These are phyloP conservation scores for Thermophis baileyi DNA, from an alignment of 2,113 vertebrate species.

Conservation along the genomic window DNA sequence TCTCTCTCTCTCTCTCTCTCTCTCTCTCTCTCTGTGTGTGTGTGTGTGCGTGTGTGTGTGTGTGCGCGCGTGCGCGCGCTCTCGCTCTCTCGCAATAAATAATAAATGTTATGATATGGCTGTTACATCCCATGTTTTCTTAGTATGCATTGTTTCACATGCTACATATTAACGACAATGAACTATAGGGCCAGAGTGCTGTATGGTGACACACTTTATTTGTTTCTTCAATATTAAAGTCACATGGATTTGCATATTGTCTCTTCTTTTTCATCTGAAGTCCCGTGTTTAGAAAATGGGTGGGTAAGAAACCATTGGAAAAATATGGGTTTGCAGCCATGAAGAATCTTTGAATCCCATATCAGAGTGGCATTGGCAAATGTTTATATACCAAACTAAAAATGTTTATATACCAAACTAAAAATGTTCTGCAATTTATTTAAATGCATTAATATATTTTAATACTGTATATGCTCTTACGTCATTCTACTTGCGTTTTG, in stretches of 20 bases:
- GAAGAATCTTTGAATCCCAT: background rate
- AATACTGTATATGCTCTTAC: background rate
- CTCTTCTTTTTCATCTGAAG: background rate
- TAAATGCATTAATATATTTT: background rate
- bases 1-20: too few relatives aligned
- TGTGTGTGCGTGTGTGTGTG: too few relatives aligned
- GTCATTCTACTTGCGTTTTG: slow-evolving; percentile 43
- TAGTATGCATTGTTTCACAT: background rate
- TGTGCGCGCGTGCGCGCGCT: too few relatives aligned
- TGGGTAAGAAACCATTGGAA: background rate
- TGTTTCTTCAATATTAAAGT: background rate
- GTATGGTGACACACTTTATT: background rate
- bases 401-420: background rate
- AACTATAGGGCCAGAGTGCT: background rate
- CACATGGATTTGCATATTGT: background rate
- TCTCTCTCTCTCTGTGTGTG: too few relatives aligned
- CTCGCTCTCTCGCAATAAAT: background rate
- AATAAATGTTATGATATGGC: background rate
- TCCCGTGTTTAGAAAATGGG: background rate
- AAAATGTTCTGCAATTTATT: background rate
- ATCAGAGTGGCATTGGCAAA: background rate
- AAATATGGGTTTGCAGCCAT: background rate
- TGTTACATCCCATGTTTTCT: background rate
- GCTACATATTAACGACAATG: background rate
- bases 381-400: background rate